Percentiles rank a stretch among this genome's conserved stretches.
These are phyloP conservation scores for Oreocharis arfaki DNA, from an alignment of 2,113 vertebrate genomes.

Conservation along the genomic window DNA sequence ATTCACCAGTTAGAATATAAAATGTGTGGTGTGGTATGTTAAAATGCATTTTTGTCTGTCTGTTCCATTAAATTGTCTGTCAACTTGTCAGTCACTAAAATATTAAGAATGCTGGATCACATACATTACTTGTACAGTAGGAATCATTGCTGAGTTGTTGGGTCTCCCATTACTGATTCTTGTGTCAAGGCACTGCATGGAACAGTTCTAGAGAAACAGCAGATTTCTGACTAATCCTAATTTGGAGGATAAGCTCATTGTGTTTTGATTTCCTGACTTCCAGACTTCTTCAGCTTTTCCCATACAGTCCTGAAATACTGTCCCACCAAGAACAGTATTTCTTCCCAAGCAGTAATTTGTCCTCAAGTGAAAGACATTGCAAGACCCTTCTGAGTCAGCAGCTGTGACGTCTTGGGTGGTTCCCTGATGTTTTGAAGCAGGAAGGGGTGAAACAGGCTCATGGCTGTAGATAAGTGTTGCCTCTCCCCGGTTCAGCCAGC, in stretches of 20 bases:
- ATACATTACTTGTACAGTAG: not conserved
- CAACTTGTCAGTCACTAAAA: not conserved
- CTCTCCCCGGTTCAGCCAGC: not conserved
- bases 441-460: not conserved
- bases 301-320: rapidly evolving
- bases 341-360: not conserved
- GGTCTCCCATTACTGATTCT: not conserved
- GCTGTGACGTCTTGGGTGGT: not conserved
- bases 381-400: not conserved
- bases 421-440: not conserved
- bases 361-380: not conserved
- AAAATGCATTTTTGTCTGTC: conserved; percentile 27
- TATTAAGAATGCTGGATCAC: not conserved
- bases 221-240: conserved; percentile 47
- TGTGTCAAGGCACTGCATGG: not conserved
- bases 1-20: not conserved
- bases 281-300: not conserved
- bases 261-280: not conserved
- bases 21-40: not conserved
- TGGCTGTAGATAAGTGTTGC: not conserved
- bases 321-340: not conserved
- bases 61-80: conserved; percentile 44
- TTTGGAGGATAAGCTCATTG: not conserved
- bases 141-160: not conserved
- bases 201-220: conserved; percentile 30